Evolutionary conservation across 2,797 vertebrate species (phyloP).

Genomic region (Furcifer pardalis): DNA sequence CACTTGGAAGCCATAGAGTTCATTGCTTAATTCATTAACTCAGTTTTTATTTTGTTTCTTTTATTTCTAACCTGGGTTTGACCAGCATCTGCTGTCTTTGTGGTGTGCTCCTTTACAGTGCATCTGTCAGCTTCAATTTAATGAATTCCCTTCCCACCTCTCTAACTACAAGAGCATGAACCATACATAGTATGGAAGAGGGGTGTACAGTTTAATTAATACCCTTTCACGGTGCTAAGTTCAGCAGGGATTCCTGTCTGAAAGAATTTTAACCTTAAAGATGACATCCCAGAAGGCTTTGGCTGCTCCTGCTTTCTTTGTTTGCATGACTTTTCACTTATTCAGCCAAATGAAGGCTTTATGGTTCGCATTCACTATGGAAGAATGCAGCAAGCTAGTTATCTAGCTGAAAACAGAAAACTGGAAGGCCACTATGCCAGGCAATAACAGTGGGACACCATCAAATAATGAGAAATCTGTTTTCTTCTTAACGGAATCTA

Average conservation of each 20-base stretch:
- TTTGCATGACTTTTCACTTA: not conserved
- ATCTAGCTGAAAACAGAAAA: not conserved
- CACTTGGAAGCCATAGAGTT: not conserved
- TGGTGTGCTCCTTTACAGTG: not conserved
- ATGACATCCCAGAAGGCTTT: not conserved
- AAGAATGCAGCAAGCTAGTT: not conserved
- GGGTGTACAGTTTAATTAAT: constrained; percentile 10
- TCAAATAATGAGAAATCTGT: not conserved
- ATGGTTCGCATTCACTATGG: not conserved
- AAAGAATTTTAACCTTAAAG: constrained; percentile 22
- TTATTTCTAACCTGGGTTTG: constrained; percentile 33
- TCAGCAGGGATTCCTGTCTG: not conserved
- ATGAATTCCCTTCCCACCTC: not conserved
- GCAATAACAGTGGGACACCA: not conserved
- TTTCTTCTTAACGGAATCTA: not conserved
- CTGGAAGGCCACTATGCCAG: too few species aligned
- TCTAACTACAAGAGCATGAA: constrained; percentile 10
- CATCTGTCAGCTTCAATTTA: constrained; percentile 4
- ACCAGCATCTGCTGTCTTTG: constrained; percentile 17
- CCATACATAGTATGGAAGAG: not conserved
- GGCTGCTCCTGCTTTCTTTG: not conserved
- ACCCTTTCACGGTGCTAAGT: not conserved
- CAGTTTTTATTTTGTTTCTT: constrained; percentile 21
- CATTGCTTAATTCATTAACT: constrained; percentile 19
- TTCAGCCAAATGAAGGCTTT: not conserved